phyloP scores from a whole-genome alignment of 2,888 invertebrate genomes.

The Onchidella celtica region DNA sequence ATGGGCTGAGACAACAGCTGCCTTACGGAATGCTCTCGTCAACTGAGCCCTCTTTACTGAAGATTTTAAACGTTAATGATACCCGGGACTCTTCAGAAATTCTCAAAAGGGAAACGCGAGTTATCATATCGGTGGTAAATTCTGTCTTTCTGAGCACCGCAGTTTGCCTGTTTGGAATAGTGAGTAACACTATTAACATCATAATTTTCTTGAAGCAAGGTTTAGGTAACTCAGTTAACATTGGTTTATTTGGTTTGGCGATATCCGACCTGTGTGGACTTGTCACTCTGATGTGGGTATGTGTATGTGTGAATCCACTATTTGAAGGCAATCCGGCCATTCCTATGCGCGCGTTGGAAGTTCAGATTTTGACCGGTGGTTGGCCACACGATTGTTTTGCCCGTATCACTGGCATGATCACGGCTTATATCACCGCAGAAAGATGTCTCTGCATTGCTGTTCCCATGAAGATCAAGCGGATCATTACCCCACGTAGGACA shows the following conservation, averaged over 20 bases:
- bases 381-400: conserved; percentile 14
- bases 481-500: conserved; percentile 8
- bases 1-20: too few relatives aligned
- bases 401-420: conserved; percentile 19
- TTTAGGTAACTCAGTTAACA: conserved; percentile 20
- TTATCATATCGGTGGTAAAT: too few relatives aligned
- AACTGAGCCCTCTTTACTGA: too few relatives aligned
- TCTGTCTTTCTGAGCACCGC: neutral
- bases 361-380: conserved; percentile 13
- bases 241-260: conserved; percentile 18
- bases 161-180: conserved; percentile 15
- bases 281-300: conserved; percentile 8
- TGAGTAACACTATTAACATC: conserved; percentile 32
- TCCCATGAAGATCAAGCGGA: conserved; percentile 26
- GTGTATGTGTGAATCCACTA: conserved; percentile 19
- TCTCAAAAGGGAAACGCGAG: too few relatives aligned
- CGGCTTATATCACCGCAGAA: conserved; percentile 29
- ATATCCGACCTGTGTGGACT: conserved; percentile 19
- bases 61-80: too few relatives aligned
- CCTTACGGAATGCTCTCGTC: too few relatives aligned
- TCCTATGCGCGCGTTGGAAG: conserved; percentile 7
- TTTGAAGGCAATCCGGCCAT: neutral
- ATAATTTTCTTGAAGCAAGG: conserved; percentile 30
- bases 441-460: conserved; percentile 26
- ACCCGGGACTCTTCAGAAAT: too few relatives aligned